Conservation (phyloP, 2,888 invertebrate species). For the Apamea crenata region DNA sequence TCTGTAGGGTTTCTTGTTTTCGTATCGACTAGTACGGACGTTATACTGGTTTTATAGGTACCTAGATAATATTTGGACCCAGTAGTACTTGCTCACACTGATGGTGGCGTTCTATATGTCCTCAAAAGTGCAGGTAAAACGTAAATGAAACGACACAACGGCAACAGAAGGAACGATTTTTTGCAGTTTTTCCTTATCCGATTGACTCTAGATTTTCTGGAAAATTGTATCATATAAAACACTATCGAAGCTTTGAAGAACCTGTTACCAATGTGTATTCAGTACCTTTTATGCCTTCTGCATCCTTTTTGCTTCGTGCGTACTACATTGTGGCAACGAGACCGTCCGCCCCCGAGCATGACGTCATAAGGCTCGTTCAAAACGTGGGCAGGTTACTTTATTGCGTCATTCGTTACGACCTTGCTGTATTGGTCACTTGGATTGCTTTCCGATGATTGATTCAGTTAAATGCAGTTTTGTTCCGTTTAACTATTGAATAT, state of each 20-base stretch:
- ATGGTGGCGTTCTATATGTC: neutral
- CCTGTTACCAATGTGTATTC: neutral
- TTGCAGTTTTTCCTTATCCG: neutral
- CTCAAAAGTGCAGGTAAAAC: neutral
- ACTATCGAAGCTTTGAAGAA: neutral
- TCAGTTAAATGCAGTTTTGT: constrained; percentile 3
- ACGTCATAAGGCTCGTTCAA: constrained; percentile 59
- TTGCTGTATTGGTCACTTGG: constrained; percentile 55
- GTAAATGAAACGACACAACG: neutral
- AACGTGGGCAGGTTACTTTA: constrained; percentile 58
- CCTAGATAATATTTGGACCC: neutral
- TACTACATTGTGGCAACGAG: constrained; percentile 36
- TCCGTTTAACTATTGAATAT: neutral
- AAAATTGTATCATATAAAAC: too few relatives aligned
- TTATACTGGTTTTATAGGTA: neutral
- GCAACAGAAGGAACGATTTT: neutral
- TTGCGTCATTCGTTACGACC: constrained; percentile 62
- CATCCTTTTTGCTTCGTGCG: neutral
- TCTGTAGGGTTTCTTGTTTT: neutral
- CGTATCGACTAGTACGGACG: neutral
- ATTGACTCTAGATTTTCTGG: neutral
- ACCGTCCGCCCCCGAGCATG: constrained; percentile 49
- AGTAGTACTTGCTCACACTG: neutral
- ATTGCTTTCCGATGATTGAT: constrained; percentile 44
- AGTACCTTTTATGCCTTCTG: constrained; percentile 28